These are phyloP conservation scores for Polypterus senegalus DNA, from an alignment of 2,113 vertebrate species.

Conservation along the genomic window DNA sequence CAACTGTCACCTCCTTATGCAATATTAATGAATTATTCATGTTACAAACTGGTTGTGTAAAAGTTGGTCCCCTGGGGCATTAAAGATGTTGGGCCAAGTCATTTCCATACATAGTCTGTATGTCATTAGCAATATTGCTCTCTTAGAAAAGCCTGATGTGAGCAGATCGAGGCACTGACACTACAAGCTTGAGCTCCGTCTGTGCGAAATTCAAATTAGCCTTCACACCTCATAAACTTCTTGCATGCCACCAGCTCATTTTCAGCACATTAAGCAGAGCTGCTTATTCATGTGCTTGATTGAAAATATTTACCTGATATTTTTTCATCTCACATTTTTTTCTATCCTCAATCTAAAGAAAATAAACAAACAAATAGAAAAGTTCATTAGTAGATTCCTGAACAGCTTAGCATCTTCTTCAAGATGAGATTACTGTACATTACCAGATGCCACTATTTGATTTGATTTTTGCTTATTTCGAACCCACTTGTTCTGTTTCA, in stretches of 20 bases:
- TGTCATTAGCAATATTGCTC: constrained; percentile 17
- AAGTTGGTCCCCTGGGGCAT: constrained; percentile 5
- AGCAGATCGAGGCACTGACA: constrained; percentile 19
- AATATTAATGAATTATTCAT: constrained; percentile 43
- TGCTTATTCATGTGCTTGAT: neutral
- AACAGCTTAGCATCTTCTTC: too few relatives aligned
- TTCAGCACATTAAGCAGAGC: neutral
- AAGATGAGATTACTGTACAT: too few relatives aligned
- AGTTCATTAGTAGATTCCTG: too few relatives aligned
- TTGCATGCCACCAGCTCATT: neutral
- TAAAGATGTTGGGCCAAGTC: constrained; percentile 12
- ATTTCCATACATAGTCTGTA: constrained; percentile 13
- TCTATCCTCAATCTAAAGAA: too few relatives aligned
- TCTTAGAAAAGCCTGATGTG: constrained; percentile 10
- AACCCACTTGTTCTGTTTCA: too few relatives aligned
- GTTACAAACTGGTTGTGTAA: constrained; percentile 20
- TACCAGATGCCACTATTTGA: too few relatives aligned
- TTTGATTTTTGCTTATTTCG: too few relatives aligned
- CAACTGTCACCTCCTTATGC: constrained; percentile 43
- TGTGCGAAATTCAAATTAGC: constrained; percentile 33
- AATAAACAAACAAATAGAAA: too few relatives aligned
- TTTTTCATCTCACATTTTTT: neutral
- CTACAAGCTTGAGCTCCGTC: constrained; percentile 24
- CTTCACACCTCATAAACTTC: constrained; percentile 44
- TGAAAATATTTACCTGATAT: neutral